phyloP scores from a whole-genome alignment of 2,113 vertebrate species.

The Ageneiosus marmoratus region DNA sequence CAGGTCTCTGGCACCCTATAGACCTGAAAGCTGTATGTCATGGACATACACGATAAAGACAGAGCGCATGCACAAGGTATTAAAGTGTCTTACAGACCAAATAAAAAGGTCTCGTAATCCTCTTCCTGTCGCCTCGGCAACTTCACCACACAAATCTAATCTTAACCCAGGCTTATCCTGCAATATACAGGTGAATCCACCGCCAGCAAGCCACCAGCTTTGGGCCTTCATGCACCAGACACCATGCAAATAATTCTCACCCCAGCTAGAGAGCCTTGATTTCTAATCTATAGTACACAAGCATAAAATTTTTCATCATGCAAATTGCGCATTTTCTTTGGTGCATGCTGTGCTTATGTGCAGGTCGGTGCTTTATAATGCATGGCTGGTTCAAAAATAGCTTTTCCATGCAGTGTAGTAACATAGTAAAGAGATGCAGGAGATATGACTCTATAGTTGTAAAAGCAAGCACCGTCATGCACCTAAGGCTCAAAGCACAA shows the following conservation, averaged over 20 bases:
- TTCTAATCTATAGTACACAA: slow-evolving; percentile 1
- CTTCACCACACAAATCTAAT: slow-evolving; percentile 72
- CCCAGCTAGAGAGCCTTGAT: background rate
- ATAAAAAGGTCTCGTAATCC: slow-evolving; percentile 65
- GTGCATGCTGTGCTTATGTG: slow-evolving; percentile 14
- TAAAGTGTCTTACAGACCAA: slow-evolving; percentile 67
- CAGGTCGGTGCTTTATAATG: background rate
- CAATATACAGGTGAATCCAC: slow-evolving; percentile 48
- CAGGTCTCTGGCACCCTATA: slow-evolving; percentile 34
- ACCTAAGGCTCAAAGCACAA: slow-evolving; percentile 40
- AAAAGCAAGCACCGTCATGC: slow-evolving; percentile 39
- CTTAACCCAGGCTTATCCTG: slow-evolving; percentile 66
- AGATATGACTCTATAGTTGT: background rate
- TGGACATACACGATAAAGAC: slow-evolving; percentile 49
- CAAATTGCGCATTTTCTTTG: background rate
- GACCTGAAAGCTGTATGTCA: slow-evolving; percentile 1
- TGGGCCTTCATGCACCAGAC: slow-evolving; percentile 20
- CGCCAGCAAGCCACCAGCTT: slow-evolving; percentile 17
- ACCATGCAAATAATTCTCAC: background rate
- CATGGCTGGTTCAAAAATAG: background rate
- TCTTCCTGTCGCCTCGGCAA: slow-evolving; percentile 73
- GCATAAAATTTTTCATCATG: slow-evolving; percentile 24
- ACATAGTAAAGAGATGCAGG: slow-evolving; percentile 6
- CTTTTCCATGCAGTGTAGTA: slow-evolving; percentile 31
- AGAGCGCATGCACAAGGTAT: slow-evolving; percentile 46